Percentiles rank a stretch among this genome's conserved stretches.
phyloP scores from a whole-genome alignment of 2,113 vertebrate species.

The Heloderma charlesbogerti region DNA sequence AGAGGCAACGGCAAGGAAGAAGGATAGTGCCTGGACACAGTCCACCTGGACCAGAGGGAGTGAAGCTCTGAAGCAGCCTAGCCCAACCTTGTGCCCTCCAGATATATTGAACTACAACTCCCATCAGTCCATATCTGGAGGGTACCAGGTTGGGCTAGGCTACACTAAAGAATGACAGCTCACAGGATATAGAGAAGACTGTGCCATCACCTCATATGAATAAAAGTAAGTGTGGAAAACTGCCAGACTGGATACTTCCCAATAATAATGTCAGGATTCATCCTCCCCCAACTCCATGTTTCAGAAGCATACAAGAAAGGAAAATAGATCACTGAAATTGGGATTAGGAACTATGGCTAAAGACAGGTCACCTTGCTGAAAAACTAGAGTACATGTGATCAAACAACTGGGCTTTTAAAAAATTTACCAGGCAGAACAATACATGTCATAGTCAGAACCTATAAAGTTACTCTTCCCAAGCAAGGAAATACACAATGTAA shows the following conservation, averaged over 20 bases:
- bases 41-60: not conserved
- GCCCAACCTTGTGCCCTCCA: too few species aligned
- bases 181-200: not conserved
- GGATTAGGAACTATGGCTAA: not conserved
- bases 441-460: not conserved
- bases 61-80: too few species aligned
- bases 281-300: not conserved
- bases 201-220: too few species aligned
- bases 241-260: not conserved
- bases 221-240: not conserved
- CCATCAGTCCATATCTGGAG: too few species aligned
- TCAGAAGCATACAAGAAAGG: slow-evolving; percentile 32
- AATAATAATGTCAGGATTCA: slow-evolving; percentile 8
- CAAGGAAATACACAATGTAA: slow-evolving; percentile 25
- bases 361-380: slow-evolving; percentile 9
- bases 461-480: slow-evolving; percentile 14
- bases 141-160: too few species aligned
- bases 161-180: not conserved
- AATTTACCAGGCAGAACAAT: slow-evolving; percentile 1
- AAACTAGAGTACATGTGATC: slow-evolving; percentile 1
- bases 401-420: not conserved
- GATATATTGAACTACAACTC: too few species aligned
- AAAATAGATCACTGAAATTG: slow-evolving; percentile 14
- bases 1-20: not conserved
- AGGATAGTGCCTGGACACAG: not conserved